Evolutionary conservation across 1,140 invertebrate species (phyloP), one percentile per base, ranked within the genome.

Genomic region (Phthorimaea operculella): DNA sequence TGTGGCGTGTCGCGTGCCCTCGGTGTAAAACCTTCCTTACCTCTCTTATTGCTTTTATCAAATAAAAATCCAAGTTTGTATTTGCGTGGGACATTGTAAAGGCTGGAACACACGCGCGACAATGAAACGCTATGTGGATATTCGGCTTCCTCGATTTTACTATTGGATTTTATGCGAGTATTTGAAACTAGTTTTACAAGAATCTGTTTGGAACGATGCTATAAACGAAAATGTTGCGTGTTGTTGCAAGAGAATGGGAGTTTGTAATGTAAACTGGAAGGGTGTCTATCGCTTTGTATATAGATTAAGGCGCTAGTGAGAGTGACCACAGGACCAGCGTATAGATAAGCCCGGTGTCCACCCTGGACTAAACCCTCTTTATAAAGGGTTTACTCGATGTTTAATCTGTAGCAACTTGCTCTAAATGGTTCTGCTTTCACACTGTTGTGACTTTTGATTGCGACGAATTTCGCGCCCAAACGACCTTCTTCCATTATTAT

Each of bases 11-110:
- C 8, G 4, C 14, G 44, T 16, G 44, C 44, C 8, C 12, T 16
- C 16, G 11, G 44, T 16, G 44, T 11, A 28, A 28, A 28, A 28
- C 21, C 21, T 28, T 28, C 36, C n/a, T 39, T 4, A n/a, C 44
- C 44, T 16, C n/a, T 9, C 15, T 47, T 47, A 47, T 47, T 47
- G 44, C 14, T 47, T 47, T 47, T 47, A 47, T 16, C 44, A 17
- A 15, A 47, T 16, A 47, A 47, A 47, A 47, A 47, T 47, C 15
- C 15, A 15, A 47, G 14, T 47, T 42, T 16, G 44, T 17, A 17
- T 17, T 47, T 17, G 44, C 44, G 15, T 47, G 15, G 44, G 8
- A 47, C 44, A 15, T 15, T 47, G 44, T 47, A 47, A 47, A 9
- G 44, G 44, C 44, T 28, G 21, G 21, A 28, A 28, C 21, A 28